A percentile compares a stretch with the other conserved stretches of the same genome.
Conservation (phyloP, 2,888 invertebrate genomes). For the Xestobium rufovillosum region DNA sequence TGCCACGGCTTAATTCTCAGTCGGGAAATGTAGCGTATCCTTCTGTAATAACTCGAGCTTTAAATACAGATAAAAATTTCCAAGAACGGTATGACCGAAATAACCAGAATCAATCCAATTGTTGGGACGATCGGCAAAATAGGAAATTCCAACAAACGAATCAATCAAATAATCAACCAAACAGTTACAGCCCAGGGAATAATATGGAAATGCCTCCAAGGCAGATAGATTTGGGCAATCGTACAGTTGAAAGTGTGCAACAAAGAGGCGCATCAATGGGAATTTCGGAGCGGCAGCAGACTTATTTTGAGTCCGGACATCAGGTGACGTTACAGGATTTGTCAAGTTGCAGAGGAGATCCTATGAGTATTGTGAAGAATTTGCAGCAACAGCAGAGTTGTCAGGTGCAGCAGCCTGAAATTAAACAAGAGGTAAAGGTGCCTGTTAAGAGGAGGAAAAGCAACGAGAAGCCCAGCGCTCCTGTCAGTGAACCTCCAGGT, state of each 20-base stretch:
- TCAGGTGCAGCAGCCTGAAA: conserved; percentile 34
- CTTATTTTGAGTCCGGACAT: conserved; percentile 57
- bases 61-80: conserved; percentile 54
- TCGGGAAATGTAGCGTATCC: conserved; percentile 64
- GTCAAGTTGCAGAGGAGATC: conserved; percentile 66
- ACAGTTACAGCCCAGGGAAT: conserved; percentile 43
- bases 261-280: conserved; percentile 45
- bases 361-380: conserved; percentile 70
- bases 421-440: conserved; percentile 39
- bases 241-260: conserved; percentile 28
- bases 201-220: conserved; percentile 33
- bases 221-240: conserved; percentile 27
- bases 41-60: conserved; percentile 71
- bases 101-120: conserved; percentile 22
- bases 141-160: conserved; percentile 29
- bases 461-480: conserved; percentile 49
- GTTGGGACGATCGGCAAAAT: conserved; percentile 1
- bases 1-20: conserved; percentile 54
- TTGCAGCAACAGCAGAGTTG: conserved; percentile 42
- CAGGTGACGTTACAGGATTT: conserved; percentile 61
- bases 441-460: conserved; percentile 49
- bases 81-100: conserved; percentile 49
- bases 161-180: conserved; percentile 40
- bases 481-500: conserved; percentile 46
- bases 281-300: conserved; percentile 51